Evolutionary conservation across 2,797 vertebrate species (phyloP).

Genomic region (Myioborus miniatus): DNA sequence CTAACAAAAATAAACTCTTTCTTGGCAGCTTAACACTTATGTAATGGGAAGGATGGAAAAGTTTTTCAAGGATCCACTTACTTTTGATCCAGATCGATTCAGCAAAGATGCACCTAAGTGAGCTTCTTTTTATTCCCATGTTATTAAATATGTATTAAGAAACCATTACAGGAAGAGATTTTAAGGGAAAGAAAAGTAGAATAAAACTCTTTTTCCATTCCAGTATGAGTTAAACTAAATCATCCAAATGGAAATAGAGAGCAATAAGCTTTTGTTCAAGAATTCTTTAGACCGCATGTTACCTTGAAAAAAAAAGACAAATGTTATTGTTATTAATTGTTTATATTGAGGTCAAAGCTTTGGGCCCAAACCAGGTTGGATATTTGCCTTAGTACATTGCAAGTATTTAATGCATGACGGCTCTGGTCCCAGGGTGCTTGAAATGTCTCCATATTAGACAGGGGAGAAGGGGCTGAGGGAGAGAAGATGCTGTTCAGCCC

Average conservation of each 20-base stretch:
- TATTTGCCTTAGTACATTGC: not conserved
- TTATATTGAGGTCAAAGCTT: not conserved
- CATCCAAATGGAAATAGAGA: not conserved
- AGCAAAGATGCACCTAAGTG: constrained; percentile 88
- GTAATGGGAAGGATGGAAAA: constrained; percentile 80
- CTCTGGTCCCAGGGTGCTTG: not conserved
- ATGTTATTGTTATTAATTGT: not conserved
- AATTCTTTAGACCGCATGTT: not conserved
- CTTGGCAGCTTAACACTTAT: constrained; percentile 82
- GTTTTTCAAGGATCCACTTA: constrained; percentile 87
- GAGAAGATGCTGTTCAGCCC: not conserved
- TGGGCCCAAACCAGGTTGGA: not conserved
- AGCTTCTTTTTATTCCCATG: constrained; percentile 48
- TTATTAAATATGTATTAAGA: constrained; percentile 15
- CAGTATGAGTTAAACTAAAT: not conserved
- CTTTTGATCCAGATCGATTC: constrained; percentile 90
- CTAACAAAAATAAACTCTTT: not conserved
- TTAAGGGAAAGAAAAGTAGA: not conserved
- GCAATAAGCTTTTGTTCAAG: not conserved
- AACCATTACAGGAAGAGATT: not conserved
- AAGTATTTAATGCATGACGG: not conserved
- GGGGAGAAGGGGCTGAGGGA: not conserved
- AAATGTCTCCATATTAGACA: not conserved
- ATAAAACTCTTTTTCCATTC: not conserved
- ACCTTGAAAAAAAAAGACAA: not conserved